A percentile compares a stretch with the other conserved stretches of the same genome.
Conservation (phyloP, 2,113 vertebrate genomes). For the Malurus melanocephalus region DNA sequence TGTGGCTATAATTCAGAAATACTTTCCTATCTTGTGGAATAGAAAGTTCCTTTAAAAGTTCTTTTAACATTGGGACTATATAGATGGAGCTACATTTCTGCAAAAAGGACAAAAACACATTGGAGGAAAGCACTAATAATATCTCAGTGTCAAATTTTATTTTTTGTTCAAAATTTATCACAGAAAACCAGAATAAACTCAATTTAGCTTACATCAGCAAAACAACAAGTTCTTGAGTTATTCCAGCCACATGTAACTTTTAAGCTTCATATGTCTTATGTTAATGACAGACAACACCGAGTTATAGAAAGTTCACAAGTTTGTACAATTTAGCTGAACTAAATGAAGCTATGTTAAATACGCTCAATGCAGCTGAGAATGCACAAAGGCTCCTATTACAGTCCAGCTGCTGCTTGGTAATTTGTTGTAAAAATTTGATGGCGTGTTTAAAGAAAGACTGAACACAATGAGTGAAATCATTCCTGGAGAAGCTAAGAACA, state of each 20-base stretch:
- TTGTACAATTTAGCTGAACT: neutral
- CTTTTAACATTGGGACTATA: neutral
- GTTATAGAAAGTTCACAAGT: neutral
- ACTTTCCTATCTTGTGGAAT: neutral
- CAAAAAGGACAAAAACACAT: neutral
- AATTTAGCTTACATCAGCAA: neutral
- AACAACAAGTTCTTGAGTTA: neutral
- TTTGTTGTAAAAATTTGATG: neutral
- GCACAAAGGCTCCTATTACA: neutral
- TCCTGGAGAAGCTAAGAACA: constrained; percentile 1
- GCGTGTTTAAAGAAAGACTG: neutral
- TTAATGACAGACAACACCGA: neutral
- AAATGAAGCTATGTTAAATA: neutral
- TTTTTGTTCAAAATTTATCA: neutral
- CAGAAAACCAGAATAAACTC: neutral
- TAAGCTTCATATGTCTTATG: neutral
- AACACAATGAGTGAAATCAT: neutral
- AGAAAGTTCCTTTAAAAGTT: neutral
- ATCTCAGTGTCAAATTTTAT: neutral
- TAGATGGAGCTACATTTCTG: neutral
- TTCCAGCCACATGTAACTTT: neutral
- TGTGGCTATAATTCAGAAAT: neutral
- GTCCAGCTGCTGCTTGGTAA: neutral
- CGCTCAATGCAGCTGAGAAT: neutral
- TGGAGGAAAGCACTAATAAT: neutral